Conservation (phyloP, 2,888 invertebrate genomes). For the Ptycholaimellus sp. region DNA sequence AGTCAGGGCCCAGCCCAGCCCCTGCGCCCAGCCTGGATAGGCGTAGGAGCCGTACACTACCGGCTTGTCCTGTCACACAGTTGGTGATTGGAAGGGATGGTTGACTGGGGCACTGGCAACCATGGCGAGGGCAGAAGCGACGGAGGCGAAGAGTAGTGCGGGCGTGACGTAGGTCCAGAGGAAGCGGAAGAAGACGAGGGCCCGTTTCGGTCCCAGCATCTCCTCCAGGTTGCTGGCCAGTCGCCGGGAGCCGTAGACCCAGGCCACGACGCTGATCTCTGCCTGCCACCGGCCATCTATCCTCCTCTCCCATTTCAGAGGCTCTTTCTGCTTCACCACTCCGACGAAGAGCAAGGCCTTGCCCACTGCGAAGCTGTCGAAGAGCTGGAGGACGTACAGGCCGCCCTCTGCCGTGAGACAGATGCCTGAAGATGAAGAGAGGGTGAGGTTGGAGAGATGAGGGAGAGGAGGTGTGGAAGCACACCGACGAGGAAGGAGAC, state of each 20-base stretch:
- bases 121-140: too few species aligned
- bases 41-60: conserved; percentile 40
- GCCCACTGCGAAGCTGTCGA: conserved; percentile 5
- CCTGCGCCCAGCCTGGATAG: conserved; percentile 47
- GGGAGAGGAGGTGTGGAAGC: too few species aligned
- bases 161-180: conserved; percentile 47
- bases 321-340: too few species aligned
- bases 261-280: conserved; percentile 3
- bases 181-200: conserved; percentile 42
- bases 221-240: background rate
- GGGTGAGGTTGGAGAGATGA: too few species aligned
- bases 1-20: conserved; percentile 45
- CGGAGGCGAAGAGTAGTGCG: conserved; percentile 39
- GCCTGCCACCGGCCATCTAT: too few species aligned
- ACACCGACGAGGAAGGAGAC: too few species aligned
- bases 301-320: too few species aligned
- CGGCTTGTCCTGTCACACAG: conserved; percentile 38
- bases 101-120: too few species aligned
- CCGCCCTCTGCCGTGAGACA: conserved; percentile 5
- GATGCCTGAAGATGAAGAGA: too few species aligned
- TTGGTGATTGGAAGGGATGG: too few species aligned
- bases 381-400: too few species aligned
- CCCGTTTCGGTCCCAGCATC: conserved; percentile 8
- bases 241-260: conserved; percentile 3
- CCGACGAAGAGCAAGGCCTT: conserved; percentile 5